phyloP scores from a whole-genome alignment of 1,140 invertebrate species.

The Trissolcus basalis region DNA sequence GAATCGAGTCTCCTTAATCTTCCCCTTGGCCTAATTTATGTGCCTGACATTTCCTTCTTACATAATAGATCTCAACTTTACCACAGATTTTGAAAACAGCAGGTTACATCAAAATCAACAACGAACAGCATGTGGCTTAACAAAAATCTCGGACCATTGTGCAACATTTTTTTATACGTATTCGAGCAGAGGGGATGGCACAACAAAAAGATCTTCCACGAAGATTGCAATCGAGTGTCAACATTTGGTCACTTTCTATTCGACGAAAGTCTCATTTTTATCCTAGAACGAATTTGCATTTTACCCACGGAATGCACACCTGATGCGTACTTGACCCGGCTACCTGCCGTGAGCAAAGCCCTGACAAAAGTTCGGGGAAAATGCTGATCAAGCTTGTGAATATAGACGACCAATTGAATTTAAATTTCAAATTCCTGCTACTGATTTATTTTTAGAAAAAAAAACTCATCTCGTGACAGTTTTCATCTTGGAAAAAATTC shows the following conservation, averaged over 20 bases:
- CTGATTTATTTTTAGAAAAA: no score
- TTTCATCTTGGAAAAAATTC: no score
- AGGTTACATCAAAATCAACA: neutral
- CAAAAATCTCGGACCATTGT: constrained; percentile 4
- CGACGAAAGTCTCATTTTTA: constrained; percentile 28
- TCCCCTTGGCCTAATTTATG: constrained; percentile 3
- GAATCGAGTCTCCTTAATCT: constrained; percentile 7
- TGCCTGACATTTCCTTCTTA: neutral
- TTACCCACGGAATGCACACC: constrained; percentile 35
- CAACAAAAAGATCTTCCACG: neutral
- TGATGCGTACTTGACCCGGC: constrained; percentile 24
- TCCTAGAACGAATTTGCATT: constrained; percentile 31
- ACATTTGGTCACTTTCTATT: constrained; percentile 14
- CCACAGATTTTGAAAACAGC: constrained; percentile 16
- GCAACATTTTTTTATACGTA: neutral
- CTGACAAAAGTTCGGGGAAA: constrained; percentile 14
- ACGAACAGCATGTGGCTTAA: constrained; percentile 3
- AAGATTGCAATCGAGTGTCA: neutral
- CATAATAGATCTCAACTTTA: constrained; percentile 6
- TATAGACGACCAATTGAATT: no score
- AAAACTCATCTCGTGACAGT: no score
- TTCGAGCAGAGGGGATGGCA: neutral
- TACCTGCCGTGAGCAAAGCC: constrained; percentile 23
- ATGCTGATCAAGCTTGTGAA: neutral
- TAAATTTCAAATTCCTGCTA: no score